Percentiles rank a stretch among this genome's conserved stretches.
Evolutionary conservation across 2,113 vertebrate genomes (phyloP).

Genomic region (Lophius piscatorius): DNA sequence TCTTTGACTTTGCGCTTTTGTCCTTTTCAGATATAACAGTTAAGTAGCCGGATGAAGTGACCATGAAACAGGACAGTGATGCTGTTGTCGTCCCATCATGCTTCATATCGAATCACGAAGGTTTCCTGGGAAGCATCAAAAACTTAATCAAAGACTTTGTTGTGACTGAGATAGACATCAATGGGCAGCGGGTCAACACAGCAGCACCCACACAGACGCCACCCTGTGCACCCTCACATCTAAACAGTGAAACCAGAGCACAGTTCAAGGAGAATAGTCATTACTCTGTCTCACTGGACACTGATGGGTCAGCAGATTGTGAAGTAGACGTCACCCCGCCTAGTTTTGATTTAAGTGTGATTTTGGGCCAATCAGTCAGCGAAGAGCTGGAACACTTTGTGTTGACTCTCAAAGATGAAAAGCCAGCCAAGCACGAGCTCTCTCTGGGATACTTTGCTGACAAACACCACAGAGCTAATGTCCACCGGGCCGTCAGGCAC

Average conservation of each 20-base stretch:
- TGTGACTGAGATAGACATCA: slow-evolving; percentile 86
- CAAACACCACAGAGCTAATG: slow-evolving; percentile 83
- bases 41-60: slow-evolving; percentile 28
- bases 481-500: slow-evolving; percentile 88
- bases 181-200: slow-evolving; percentile 60
- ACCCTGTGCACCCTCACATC: slow-evolving; percentile 20
- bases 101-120: slow-evolving; percentile 83
- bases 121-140: slow-evolving; percentile 91
- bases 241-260: neutral
- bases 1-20: slow-evolving; percentile 1
- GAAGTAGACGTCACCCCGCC: slow-evolving; percentile 25
- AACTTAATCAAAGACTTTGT: slow-evolving; percentile 87
- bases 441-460: slow-evolving; percentile 83
- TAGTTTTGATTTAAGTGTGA: slow-evolving; percentile 74
- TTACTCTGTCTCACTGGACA: slow-evolving; percentile 16
- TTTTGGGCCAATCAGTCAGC: slow-evolving; percentile 77
- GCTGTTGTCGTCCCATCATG: slow-evolving; percentile 46
- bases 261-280: slow-evolving; percentile 18
- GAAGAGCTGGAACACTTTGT: slow-evolving; percentile 83
- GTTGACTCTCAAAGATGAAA: slow-evolving; percentile 50
- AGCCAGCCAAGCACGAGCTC: slow-evolving; percentile 65
- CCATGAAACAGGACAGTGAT: slow-evolving; percentile 60
- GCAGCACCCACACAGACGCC: neutral
- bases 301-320: slow-evolving; percentile 1
- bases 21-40: neutral